Percentiles rank a stretch among this genome's conserved stretches.
Conservation (phyloP, 2,888 invertebrate genomes). For the Rotaria socialis region DNA sequence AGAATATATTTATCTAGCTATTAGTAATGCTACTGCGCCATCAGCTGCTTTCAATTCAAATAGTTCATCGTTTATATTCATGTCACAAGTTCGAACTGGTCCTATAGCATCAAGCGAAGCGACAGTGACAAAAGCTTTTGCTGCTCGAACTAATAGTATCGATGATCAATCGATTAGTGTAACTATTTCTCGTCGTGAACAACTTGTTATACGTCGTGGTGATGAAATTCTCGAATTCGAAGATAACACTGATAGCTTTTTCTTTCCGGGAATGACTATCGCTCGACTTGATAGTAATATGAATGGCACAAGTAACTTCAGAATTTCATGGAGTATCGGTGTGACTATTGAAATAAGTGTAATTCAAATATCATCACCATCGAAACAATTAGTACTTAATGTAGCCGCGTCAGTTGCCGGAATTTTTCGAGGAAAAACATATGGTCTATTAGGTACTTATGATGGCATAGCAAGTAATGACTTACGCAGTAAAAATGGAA, state of each 20-base stretch:
- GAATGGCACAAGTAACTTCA: too few species aligned
- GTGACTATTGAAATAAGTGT: background rate
- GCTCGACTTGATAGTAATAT: too few species aligned
- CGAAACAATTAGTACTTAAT: too few species aligned
- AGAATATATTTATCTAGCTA: conserved; percentile 48
- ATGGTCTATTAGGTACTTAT: background rate
- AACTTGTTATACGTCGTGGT: background rate
- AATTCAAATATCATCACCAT: background rate
- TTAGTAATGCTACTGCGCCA: conserved; percentile 47
- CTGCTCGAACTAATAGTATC: background rate
- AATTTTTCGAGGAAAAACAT: too few species aligned
- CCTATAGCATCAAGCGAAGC: background rate
- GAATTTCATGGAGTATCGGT: too few species aligned
- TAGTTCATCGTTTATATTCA: background rate
- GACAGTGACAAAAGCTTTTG: background rate
- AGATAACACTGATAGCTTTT: background rate
- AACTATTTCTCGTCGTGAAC: background rate
- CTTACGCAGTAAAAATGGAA: background rate
- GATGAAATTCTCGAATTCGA: background rate
- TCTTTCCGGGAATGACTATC: background rate
- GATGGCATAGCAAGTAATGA: background rate
- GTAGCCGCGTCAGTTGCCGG: too few species aligned
- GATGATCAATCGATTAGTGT: background rate
- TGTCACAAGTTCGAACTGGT: background rate
- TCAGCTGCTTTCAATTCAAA: background rate